Evolutionary conservation across 23 tunicate genomes (phyloP).

Genomic region (Aplidium turbinatum): DNA sequence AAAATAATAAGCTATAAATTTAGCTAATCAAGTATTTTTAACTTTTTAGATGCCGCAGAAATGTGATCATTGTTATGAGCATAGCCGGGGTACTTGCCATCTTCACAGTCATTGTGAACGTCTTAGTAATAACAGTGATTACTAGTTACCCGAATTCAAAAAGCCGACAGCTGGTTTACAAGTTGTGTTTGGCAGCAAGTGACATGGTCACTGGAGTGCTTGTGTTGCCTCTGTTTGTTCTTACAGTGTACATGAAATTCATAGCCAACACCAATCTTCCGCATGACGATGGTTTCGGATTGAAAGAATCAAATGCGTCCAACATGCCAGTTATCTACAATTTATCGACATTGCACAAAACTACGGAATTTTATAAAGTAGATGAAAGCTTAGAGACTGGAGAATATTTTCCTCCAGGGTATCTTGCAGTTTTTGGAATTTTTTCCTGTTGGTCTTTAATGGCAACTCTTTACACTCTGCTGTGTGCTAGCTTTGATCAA

Average conservation of each 20-base stretch:
- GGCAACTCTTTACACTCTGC: slow-evolving; percentile 23
- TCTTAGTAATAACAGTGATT: slow-evolving; percentile 8
- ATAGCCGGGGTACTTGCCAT: slow-evolving; percentile 12
- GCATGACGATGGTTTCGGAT: too few species aligned
- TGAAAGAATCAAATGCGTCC: too few species aligned
- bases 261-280: too few species aligned
- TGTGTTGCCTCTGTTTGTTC: slow-evolving; percentile 17
- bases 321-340: too few species aligned
- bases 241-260: slow-evolving; percentile 13
- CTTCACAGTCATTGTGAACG: slow-evolving; percentile 10
- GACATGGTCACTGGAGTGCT: slow-evolving; percentile 14
- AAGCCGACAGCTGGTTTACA: slow-evolving; percentile 18
- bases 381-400: neutral
- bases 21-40: neutral
- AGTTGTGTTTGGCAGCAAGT: slow-evolving; percentile 12
- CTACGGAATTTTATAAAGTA: too few species aligned
- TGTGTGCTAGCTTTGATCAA: slow-evolving; percentile 15
- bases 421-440: slow-evolving; percentile 19
- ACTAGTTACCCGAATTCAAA: slow-evolving; percentile 18
- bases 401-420: slow-evolving; percentile 14
- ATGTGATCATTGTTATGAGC: slow-evolving; percentile 3
- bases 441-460: neutral
- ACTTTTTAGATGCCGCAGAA: slow-evolving; percentile 19
- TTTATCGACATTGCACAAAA: too few species aligned
- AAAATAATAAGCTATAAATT: too few species aligned